Percentiles rank a stretch among this genome's conserved stretches.
Conservation (phyloP, 35 echinoderm and acorn worm genomes). For the Heliocidaris tuberculata region DNA sequence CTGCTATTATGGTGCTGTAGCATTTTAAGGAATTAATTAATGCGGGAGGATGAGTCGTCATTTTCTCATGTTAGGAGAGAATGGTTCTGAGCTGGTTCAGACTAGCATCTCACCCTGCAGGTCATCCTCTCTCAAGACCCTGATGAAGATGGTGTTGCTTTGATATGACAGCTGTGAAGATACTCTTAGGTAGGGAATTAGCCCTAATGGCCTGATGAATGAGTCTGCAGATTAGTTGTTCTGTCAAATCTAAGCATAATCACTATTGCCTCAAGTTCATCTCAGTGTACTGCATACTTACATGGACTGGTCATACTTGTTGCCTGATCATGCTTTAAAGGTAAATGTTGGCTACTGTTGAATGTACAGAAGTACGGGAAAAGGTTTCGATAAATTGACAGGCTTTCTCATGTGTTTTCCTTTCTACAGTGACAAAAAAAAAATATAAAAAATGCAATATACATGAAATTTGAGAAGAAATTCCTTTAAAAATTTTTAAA, state of each 20-base stretch:
- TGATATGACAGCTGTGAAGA: conserved; percentile 36
- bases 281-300: not conserved
- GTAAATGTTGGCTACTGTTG: not conserved
- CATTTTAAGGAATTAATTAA: no score
- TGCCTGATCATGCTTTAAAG: not conserved
- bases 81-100: not conserved
- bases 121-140: not conserved
- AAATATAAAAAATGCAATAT: no score
- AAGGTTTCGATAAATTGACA: no score
- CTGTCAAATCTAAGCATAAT: conserved; percentile 21
- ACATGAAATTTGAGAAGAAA: no score
- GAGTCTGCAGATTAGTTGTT: not conserved
- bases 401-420: no score
- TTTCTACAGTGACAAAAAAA: no score
- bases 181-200: conserved; percentile 25
- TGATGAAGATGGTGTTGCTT: conserved; percentile 26
- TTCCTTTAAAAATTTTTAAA: no score
- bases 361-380: not conserved
- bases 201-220: conserved; percentile 44
- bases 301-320: not conserved
- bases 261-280: not conserved
- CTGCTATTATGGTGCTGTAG: no score
- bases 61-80: not conserved
- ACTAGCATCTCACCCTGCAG: conserved; percentile 7
- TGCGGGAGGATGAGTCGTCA: no score